Percentiles rank a stretch among this genome's conserved stretches.
These are phyloP conservation scores for Oreochromis spilurus DNA, from an alignment of 2,113 vertebrate genomes.

Conservation along the genomic window DNA sequence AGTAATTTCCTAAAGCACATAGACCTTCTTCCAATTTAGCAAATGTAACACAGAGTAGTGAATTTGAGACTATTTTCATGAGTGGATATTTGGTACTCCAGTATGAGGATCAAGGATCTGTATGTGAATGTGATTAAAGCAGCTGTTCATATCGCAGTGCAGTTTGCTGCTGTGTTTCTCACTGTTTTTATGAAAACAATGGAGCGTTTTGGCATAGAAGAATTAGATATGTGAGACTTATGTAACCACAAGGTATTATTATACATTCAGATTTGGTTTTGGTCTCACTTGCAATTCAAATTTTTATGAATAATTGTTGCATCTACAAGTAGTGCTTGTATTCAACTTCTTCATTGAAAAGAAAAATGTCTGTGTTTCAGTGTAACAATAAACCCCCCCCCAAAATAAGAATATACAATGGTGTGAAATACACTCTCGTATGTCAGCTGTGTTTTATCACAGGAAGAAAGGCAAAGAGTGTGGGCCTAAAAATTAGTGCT, in stretches of 20 bases:
- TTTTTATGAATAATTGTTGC: not conserved
- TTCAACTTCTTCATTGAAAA: not conserved
- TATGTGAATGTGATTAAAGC: not conserved
- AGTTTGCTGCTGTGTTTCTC: not conserved
- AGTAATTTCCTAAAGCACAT: not conserved
- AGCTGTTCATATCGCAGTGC: not conserved
- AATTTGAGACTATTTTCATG: not conserved
- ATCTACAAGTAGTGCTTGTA: not conserved
- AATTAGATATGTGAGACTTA: not conserved
- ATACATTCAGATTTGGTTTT: not conserved
- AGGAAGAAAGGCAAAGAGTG: no score
- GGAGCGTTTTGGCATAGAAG: not conserved
- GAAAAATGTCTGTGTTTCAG: not conserved
- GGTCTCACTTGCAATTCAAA: not conserved
- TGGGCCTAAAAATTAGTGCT: no score
- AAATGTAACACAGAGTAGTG: not conserved
- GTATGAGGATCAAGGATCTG: not conserved
- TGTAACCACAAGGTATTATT: not conserved
- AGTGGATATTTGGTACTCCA: not conserved
- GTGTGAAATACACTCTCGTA: not conserved
- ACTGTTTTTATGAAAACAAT: not conserved
- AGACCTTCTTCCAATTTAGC: not conserved
- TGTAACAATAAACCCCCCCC: rapidly evolving
- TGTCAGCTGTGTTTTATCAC: not conserved
- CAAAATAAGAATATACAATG: not conserved